Evolutionary conservation across 2,888 invertebrate species (phyloP), one percentile per base, ranked within the genome.

Genomic region (Cloeon dipterum): DNA sequence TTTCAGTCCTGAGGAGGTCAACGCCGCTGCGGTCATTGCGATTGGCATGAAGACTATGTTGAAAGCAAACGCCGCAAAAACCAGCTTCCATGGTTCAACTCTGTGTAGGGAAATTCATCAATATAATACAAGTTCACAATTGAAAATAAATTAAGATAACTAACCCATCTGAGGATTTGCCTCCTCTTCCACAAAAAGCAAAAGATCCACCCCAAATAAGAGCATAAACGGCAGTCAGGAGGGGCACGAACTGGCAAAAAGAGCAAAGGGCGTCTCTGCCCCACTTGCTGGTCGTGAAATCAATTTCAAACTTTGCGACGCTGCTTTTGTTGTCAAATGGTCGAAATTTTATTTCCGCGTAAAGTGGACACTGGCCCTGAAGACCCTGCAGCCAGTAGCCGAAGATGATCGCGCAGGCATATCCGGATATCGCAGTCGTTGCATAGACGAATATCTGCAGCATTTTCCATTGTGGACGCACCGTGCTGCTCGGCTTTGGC

Each of bases 71-170:
- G 29, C 29, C 7, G 29, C 29, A 29, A 29, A 29, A 14, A 29
- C 29, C 29, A 29, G 16, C 29, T 29, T 29, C 29, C 29, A 29
- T 29, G 29, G 29, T 14, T 29, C 29, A 7, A 29, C 29, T 16
- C 29, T 29, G n/a, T n/a, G n/a, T n/a, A n/a, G n/a, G n/a, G n/a
- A 5, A 29, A 29, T 23, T 10, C 23, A 10, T 10, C 25, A 23
- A 8, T 23, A 8, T 23, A n/a, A n/a, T n/a, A n/a, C n/a, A n/a
- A n/a, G n/a, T n/a, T n/a, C n/a, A n/a, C n/a, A n/a, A n/a, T n/a
- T n/a, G n/a, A n/a, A n/a, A n/a, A n/a, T n/a, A n/a, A n/a, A n/a
- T n/a, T n/a, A n/a, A n/a, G n/a, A n/a, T n/a, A n/a, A n/a, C n/a
- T n/a, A n/a, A 29, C 29, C 29, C 29, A n/a, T 29, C 29, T 16